Base-by-base conservation (phyloP, 1,140 invertebrate genomes). In the Lordiphosa clarofinis region DNA sequence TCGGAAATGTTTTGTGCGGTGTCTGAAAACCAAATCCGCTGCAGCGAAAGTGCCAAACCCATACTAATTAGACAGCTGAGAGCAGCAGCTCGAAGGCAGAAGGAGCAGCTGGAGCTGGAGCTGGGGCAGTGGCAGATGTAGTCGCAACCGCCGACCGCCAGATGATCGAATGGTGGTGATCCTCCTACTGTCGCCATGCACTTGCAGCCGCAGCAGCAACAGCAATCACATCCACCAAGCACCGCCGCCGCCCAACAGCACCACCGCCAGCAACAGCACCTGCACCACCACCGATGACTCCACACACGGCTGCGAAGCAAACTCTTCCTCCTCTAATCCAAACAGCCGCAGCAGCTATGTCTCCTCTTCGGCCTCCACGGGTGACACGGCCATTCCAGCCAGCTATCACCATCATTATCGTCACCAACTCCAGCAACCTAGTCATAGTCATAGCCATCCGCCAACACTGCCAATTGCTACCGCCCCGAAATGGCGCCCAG, bases 141-240 rank as follows among this genome's bases (percentile, higher is more conserved):
- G 68, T 58, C 64, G 36, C 37, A 36, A 42, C 43, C 31, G 66
- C 36, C 68, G 42, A 66, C 56, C 56, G 71, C 70, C 81, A 86
- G 75, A 89, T 88, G 82, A 89, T 88, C 88, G 88, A 89, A 89
- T 89, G 88, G 88, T 89, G 79, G 88, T 89, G 75, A 89, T 89
- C 86, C 86, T 89, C 73, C 69, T 89, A 88, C 72, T 89, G 65
- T 70, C 86, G 82, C 87, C 87, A 88, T 78, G 82, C 70, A 84
- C 76, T 55, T 81, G 75, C 75, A 62, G 56, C 47, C 81, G 66
- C 65, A 66, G 69, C 69, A 82, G 66, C 76, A 74, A 66, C 82
- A 72, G 59, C 66, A 70, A 39, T 56, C 66, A 62, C 52, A 39
- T 48, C 58, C 66, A 44, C 42, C 73, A 50, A 40, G 28, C 42